Base-by-base conservation (phyloP, 37 sponge, comb jelly and placozoan genomes). In the Aphrocallistes beatrix region DNA sequence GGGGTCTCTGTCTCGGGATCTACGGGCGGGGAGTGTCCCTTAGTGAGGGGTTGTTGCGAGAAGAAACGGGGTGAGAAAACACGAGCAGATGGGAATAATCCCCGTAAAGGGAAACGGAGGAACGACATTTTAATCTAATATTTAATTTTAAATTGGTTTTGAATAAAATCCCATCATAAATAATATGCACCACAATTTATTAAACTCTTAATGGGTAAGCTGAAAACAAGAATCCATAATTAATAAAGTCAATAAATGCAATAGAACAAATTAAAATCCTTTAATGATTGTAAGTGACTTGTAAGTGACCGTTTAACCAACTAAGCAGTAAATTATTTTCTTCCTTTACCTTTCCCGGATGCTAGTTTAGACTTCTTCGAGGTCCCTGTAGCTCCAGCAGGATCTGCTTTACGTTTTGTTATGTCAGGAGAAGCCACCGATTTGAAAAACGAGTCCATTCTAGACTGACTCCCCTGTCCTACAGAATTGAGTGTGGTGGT, bases 381-480 rank as follows among this genome's bases (percentile, higher is more conserved):
- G 34, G 32, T 13, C 8, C 75, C 75, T 30, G 34, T 60, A 13
- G 34, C 75, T 25, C 75, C 75, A 13, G 28, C n/a, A 30, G 86
- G 38, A 60, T 60, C 75, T 19, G 34, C 75, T 30, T 60, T 60
- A 3, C 75, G 75, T 42, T 88, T 88, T 6, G 36, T 10, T 23
- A 10, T 88, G 47, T 87, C 39, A 37, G 94, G 88, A 0, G 92
- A 85, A 16, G 94, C 89, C 30, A 89, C 36, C 19, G 92, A 84
- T 89, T 91, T 98, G 87, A 98, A 98, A 90, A 98, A 98, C 23
- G 87, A 86, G 84, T 98, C 99, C 82, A 98, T 50, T 51, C 99
- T 47, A 16, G 94, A 96, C 75, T 98, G 99, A 39, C 94, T 98
- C 0, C 96, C 85, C 38, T 88, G 88, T 50, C 75, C 75, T 60